Percentiles rank a stretch among this genome's conserved stretches.
Evolutionary conservation across 2,888 invertebrate species (phyloP).

Genomic region (Drosophila infuscata): DNA sequence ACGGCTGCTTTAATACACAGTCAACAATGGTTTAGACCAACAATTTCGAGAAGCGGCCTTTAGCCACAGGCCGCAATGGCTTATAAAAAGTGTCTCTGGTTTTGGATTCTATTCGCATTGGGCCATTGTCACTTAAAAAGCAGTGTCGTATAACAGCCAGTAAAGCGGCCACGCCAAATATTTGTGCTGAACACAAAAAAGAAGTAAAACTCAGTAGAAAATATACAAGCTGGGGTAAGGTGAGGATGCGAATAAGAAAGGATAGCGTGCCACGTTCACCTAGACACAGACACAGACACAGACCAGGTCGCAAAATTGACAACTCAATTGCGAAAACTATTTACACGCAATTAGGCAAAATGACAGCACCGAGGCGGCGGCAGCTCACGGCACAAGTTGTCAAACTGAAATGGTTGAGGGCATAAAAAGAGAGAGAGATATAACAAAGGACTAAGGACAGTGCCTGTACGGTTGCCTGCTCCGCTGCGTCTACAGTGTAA

Average conservation of each 20-base stretch:
- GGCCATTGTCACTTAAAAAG: constrained; percentile 19
- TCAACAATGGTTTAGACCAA: constrained; percentile 10
- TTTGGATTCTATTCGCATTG: constrained; percentile 5
- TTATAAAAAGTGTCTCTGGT: constrained; percentile 37
- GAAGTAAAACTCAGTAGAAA: constrained; percentile 25
- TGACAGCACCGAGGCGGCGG: constrained; percentile 37
- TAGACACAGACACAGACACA: neutral
- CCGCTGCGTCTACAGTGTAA: constrained; percentile 40
- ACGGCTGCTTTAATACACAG: neutral
- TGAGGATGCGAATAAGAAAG: constrained; percentile 11
- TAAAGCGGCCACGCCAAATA: constrained; percentile 67
- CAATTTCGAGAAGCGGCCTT: neutral
- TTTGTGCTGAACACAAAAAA: constrained; percentile 57
- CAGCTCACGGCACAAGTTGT: constrained; percentile 47
- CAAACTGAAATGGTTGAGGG: constrained; percentile 44
- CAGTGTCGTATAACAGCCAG: constrained; percentile 44
- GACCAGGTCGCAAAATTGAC: constrained; percentile 61
- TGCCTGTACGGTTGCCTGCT: constrained; percentile 3
- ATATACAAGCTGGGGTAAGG: constrained; percentile 38
- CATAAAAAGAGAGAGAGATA: constrained; percentile 48
- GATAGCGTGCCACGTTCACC: constrained; percentile 22
- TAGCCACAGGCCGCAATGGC: constrained; percentile 8
- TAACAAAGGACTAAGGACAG: constrained; percentile 49
- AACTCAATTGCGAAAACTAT: constrained; percentile 78
- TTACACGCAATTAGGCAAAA: constrained; percentile 75